Conservation (phyloP, 2,113 vertebrate genomes). For the Macrotis lagotis region DNA sequence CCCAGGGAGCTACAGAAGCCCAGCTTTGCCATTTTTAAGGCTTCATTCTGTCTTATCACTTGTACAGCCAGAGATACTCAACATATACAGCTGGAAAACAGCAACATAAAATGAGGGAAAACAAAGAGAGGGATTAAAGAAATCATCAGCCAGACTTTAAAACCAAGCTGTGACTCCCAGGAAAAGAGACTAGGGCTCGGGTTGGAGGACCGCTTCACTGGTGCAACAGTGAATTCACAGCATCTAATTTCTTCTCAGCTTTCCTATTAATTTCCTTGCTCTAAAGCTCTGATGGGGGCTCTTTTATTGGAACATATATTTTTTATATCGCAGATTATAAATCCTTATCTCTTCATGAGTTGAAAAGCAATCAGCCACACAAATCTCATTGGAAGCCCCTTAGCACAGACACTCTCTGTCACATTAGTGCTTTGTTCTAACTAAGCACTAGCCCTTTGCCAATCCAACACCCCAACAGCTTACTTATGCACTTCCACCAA, state of each 20-base stretch:
- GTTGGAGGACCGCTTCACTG: neutral
- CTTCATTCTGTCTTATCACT: constrained; percentile 52
- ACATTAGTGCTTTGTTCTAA: neutral
- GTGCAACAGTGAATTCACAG: neutral
- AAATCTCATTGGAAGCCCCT: neutral
- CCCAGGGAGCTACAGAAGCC: constrained; percentile 1
- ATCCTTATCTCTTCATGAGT: neutral
- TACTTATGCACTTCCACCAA: neutral
- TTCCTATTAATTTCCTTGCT: constrained; percentile 10
- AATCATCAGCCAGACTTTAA: constrained; percentile 40
- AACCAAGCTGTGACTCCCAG: constrained; percentile 25
- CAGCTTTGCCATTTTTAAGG: constrained; percentile 22
- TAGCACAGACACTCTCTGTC: neutral
- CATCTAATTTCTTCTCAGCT: neutral
- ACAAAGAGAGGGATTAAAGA: constrained; percentile 53
- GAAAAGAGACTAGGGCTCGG: neutral
- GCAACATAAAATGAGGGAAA: constrained; percentile 58
- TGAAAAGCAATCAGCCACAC: neutral
- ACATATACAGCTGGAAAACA: constrained; percentile 56
- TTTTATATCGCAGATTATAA: constrained; percentile 1
- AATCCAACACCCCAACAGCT: neutral
- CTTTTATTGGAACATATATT: neutral
- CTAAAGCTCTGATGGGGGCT: neutral
- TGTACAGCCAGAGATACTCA: constrained; percentile 48
- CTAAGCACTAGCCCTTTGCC: neutral